Evolutionary conservation across 1,140 invertebrate genomes (phyloP).

Genomic region (Oryctes rhinoceros): DNA sequence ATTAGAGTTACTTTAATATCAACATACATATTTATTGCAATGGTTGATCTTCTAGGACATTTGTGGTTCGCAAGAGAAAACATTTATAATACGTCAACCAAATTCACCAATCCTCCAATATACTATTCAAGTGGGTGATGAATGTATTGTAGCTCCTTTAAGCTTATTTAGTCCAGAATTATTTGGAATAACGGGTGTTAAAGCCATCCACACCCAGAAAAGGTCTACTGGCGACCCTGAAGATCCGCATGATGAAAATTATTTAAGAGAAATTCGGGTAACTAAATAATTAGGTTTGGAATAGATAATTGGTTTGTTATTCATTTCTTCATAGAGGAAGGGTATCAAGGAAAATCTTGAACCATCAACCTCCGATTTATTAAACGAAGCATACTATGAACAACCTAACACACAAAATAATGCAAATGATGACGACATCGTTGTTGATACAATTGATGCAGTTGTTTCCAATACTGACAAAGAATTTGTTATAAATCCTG

Average conservation of each 20-base stretch:
- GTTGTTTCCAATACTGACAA: conserved; percentile 63
- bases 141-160: conserved; percentile 90
- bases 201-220: conserved; percentile 76
- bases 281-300: conserved; percentile 54
- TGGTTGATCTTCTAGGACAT: conserved; percentile 67
- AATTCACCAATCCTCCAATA: conserved; percentile 77
- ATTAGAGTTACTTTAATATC: background rate
- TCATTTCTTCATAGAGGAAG: conserved; percentile 62
- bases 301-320: conserved; percentile 25
- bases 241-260: conserved; percentile 94
- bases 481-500: conserved; percentile 74
- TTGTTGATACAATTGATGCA: conserved; percentile 78
- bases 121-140: conserved; percentile 87
- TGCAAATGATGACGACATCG: conserved; percentile 78
- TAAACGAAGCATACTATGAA: conserved; percentile 58
- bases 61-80: conserved; percentile 83
- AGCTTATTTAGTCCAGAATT: conserved; percentile 90
- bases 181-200: conserved; percentile 82
- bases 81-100: conserved; percentile 79
- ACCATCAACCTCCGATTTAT: conserved; percentile 58
- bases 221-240: conserved; percentile 84
- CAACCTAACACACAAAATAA: conserved; percentile 58
- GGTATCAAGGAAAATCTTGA: conserved; percentile 72
- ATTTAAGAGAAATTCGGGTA: conserved; percentile 86
- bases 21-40: background rate